Conservation (phyloP, 2,113 vertebrate species). For the Thunnus thynnus region DNA sequence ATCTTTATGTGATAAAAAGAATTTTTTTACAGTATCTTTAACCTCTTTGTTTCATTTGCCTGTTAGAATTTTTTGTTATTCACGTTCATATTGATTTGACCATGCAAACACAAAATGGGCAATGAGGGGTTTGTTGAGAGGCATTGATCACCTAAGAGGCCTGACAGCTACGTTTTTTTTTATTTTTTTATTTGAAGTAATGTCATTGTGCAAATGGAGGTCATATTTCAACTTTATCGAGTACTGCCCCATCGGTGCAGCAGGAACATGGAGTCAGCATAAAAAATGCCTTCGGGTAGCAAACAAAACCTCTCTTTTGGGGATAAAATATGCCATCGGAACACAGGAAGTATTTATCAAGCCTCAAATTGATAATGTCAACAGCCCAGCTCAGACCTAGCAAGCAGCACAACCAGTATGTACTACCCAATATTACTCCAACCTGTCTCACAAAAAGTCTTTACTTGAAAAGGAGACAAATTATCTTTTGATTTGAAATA, state of each 20-base stretch:
- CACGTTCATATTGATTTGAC: conserved; percentile 66
- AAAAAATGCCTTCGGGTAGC: conserved; percentile 62
- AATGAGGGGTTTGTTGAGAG: conserved; percentile 57
- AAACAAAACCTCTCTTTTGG: conserved; percentile 65
- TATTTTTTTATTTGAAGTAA: conserved; percentile 67
- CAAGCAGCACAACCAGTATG: conserved; percentile 46
- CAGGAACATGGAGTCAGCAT: conserved; percentile 73
- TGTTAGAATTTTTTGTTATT: conserved; percentile 50
- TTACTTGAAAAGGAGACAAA: conserved; percentile 80
- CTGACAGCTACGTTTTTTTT: conserved; percentile 63
- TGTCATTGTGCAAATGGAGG: conserved; percentile 74
- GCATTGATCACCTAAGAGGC: conserved; percentile 72
- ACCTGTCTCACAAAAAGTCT: conserved; percentile 52
- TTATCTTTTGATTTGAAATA: conserved; percentile 84
- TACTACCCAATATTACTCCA: conserved; percentile 49
- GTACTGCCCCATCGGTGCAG: conserved; percentile 50
- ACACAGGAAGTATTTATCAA: conserved; percentile 78
- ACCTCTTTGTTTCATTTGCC: conserved; percentile 42
- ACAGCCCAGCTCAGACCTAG: conserved; percentile 43
- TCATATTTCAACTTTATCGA: conserved; percentile 81
- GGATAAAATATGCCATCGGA: conserved; percentile 70
- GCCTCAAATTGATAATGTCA: conserved; percentile 80
- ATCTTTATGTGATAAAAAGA: conserved; percentile 31
- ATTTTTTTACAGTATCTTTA: conserved; percentile 7
- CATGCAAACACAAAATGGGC: conserved; percentile 68